A percentile compares a stretch with the other conserved stretches of the same genome.
These are phyloP conservation scores for Entelurus aequoreus DNA, from an alignment of 2,113 vertebrate species.

Conservation along the genomic window DNA sequence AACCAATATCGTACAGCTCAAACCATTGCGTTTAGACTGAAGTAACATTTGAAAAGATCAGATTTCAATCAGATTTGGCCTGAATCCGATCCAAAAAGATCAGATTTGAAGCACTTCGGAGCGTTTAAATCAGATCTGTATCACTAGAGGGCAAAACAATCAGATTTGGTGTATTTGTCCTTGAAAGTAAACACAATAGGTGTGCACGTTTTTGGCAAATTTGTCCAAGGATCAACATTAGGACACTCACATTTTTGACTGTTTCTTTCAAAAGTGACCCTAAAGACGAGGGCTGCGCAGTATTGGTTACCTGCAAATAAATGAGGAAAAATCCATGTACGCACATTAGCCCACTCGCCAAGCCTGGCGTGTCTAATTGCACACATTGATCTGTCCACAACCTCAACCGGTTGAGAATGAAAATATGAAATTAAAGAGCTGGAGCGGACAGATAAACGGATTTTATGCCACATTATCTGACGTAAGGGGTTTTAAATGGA, in stretches of 20 bases:
- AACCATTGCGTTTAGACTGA: too few relatives aligned
- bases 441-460: slow-evolving; percentile 27
- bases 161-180: too few relatives aligned
- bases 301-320: slow-evolving; percentile 54
- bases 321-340: slow-evolving; percentile 63
- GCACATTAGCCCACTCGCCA: slow-evolving; percentile 67
- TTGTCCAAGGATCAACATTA: too few relatives aligned
- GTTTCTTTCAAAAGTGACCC: slow-evolving; percentile 40
- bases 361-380: slow-evolving; percentile 65
- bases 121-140: too few relatives aligned
- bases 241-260: not conserved
- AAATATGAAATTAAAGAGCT: slow-evolving; percentile 63
- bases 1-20: too few relatives aligned
- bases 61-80: too few relatives aligned
- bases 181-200: too few relatives aligned
- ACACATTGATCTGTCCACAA: slow-evolving; percentile 60
- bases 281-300: slow-evolving; percentile 58
- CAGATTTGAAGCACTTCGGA: too few relatives aligned
- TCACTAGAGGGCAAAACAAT: too few relatives aligned
- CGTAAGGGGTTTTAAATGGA: not conserved
- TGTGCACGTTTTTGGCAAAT: too few relatives aligned
- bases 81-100: too few relatives aligned
- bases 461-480: slow-evolving; percentile 10
- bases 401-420: slow-evolving; percentile 50
- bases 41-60: too few relatives aligned